phyloP scores from a whole-genome alignment of 2,888 invertebrate species.

The Andrena chrysosceles region DNA sequence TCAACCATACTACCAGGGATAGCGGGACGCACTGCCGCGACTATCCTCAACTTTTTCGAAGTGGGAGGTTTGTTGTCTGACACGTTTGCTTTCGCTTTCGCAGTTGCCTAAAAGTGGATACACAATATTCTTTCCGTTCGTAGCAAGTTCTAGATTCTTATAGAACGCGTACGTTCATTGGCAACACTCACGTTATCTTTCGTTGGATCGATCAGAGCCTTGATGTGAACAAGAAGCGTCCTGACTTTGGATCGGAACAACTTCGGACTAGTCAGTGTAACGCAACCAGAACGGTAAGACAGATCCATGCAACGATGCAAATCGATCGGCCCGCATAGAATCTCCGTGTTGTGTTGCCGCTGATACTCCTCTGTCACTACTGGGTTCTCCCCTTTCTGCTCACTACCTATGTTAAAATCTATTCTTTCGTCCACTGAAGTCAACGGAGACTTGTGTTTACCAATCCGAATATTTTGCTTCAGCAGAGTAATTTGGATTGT shows the following conservation, averaged over 20 bases:
- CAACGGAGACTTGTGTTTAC: slow-evolving; percentile 86
- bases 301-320: slow-evolving; percentile 93
- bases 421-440: slow-evolving; percentile 86
- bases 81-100: slow-evolving; percentile 79
- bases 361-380: slow-evolving; percentile 93
- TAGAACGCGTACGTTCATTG: no score
- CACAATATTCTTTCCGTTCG: slow-evolving; percentile 14
- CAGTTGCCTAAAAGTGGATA: slow-evolving; percentile 65
- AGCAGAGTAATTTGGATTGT: slow-evolving; percentile 91
- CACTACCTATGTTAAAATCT: slow-evolving; percentile 82
- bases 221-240: slow-evolving; percentile 93
- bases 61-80: slow-evolving; percentile 83
- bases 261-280: slow-evolving; percentile 95
- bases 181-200: slow-evolving; percentile 85
- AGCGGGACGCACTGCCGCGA: slow-evolving; percentile 81
- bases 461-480: slow-evolving; percentile 89
- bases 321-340: slow-evolving; percentile 95
- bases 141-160: neutral
- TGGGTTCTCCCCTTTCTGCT: slow-evolving; percentile 88
- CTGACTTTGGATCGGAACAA: slow-evolving; percentile 91
- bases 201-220: slow-evolving; percentile 89
- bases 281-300: slow-evolving; percentile 93
- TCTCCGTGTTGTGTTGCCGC: slow-evolving; percentile 94
- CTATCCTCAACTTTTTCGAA: slow-evolving; percentile 83
- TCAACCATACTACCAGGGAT: slow-evolving; percentile 82